A percentile compares a stretch with the other conserved stretches of the same genome.
Evolutionary conservation across 2,888 invertebrate genomes (phyloP).

Genomic region (Fabriciana adippe): DNA sequence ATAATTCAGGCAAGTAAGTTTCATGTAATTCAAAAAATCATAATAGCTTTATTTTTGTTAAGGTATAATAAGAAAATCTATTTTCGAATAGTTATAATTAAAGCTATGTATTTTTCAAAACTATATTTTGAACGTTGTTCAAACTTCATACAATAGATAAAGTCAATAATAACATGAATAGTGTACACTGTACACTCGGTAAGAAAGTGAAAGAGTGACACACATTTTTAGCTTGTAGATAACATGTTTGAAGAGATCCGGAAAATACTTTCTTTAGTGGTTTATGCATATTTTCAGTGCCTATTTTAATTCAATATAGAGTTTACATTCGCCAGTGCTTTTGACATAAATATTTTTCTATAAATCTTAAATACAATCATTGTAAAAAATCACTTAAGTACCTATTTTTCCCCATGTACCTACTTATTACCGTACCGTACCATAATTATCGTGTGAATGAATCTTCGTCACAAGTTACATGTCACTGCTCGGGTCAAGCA

Average conservation of each 20-base stretch:
- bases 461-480: constrained; percentile 1
- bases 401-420: background rate
- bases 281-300: background rate
- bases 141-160: background rate
- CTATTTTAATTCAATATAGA: too few species aligned
- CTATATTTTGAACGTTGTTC: background rate
- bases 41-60: constrained; percentile 6
- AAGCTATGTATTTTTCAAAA: too few species aligned
- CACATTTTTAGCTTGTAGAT: constrained; percentile 43
- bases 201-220: constrained; percentile 53
- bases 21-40: too few species aligned
- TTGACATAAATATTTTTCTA: background rate
- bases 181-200: constrained; percentile 56
- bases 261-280: background rate
- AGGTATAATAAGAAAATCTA: background rate
- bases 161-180: constrained; percentile 48
- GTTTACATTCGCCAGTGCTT: too few species aligned
- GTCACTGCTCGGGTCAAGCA: constrained; percentile 13
- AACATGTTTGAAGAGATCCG: constrained; percentile 4
- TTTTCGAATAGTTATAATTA: too few species aligned
- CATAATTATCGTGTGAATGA: constrained; percentile 20
- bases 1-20: constrained; percentile 39
- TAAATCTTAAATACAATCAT: background rate
- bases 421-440: background rate
- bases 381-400: constrained; percentile 9